A percentile compares a stretch with the other conserved stretches of the same genome.
Conservation (phyloP, 2,113 vertebrate genomes). For the Macquaria australasica region DNA sequence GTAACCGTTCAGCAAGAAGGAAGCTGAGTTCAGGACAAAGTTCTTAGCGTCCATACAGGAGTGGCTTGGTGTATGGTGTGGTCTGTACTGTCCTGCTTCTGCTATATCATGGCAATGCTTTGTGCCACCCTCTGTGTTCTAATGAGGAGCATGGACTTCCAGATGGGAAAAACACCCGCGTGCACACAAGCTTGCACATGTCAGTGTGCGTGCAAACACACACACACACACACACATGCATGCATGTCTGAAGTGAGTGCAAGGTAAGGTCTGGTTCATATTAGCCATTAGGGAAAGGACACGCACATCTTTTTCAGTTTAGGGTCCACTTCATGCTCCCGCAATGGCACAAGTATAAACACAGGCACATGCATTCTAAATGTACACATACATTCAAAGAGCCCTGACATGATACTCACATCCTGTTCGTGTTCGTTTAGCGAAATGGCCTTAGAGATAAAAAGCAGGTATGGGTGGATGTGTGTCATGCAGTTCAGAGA, state of each 20-base stretch:
- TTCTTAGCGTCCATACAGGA: not conserved
- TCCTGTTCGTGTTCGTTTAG: constrained; percentile 67
- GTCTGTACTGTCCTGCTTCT: constrained; percentile 6
- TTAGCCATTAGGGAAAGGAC: constrained; percentile 78
- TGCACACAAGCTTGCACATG: constrained; percentile 32
- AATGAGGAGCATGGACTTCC: constrained; percentile 63
- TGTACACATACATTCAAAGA: constrained; percentile 64
- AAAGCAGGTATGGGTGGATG: constrained; percentile 61
- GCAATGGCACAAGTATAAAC: constrained; percentile 75
- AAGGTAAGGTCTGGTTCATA: constrained; percentile 78
- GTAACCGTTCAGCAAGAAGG: not conserved
- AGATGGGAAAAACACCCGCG: constrained; percentile 51
- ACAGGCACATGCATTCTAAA: constrained; percentile 69
- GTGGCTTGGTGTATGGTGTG: not conserved
- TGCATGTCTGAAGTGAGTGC: constrained; percentile 39
- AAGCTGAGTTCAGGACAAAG: not conserved
- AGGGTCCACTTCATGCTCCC: constrained; percentile 71
- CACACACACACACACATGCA: constrained; percentile 46
- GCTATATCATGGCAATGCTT: constrained; percentile 14
- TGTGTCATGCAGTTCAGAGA: constrained; percentile 50
- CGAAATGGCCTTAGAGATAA: constrained; percentile 52
- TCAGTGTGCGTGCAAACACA: constrained; percentile 27
- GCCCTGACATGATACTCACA: constrained; percentile 67
- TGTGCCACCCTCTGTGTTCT: constrained; percentile 68
- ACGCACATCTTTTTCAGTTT: constrained; percentile 82